phyloP scores from a whole-genome alignment of 2,797 vertebrate genomes.

The Phylloscopus collybita region DNA sequence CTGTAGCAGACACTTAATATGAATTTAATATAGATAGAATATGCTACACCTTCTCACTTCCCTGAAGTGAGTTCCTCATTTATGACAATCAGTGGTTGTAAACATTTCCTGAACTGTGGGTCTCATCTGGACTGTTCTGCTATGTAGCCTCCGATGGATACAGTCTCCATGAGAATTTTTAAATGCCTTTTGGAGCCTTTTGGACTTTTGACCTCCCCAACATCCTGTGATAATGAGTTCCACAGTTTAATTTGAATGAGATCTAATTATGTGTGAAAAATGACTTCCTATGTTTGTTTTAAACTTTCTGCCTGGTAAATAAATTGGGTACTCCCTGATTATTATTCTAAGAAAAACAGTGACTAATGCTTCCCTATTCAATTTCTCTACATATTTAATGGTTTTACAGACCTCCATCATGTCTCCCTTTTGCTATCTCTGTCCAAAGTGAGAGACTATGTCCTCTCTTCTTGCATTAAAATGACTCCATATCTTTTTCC shows the following conservation, averaged over 20 bases:
- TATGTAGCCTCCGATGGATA: background rate
- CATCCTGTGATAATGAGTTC: conserved; percentile 7
- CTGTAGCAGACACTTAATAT: background rate
- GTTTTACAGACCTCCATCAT: background rate
- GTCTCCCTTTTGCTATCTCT: background rate
- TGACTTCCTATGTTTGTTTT: conserved; percentile 34
- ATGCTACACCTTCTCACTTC: background rate
- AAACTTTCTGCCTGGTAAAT: conserved; percentile 26
- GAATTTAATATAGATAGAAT: background rate
- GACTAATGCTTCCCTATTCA: background rate
- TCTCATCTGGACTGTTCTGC: background rate
- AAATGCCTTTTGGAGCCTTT: conserved; percentile 1
- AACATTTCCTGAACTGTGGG: background rate
- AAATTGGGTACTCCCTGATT: conserved; percentile 16
- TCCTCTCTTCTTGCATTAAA: background rate
- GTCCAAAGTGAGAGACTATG: background rate
- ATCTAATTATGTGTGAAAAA: conserved; percentile 53
- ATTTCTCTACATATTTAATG: background rate
- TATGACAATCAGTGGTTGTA: background rate
- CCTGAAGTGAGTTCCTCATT: background rate
- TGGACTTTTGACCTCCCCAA: conserved; percentile 27
- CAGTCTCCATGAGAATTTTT: background rate
- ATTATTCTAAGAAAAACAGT: background rate
- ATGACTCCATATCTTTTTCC: background rate
- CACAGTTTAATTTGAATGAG: conserved; percentile 10